Base-by-base conservation (phyloP, 92 coral and sea anemone species). In the Metridium senile region DNA sequence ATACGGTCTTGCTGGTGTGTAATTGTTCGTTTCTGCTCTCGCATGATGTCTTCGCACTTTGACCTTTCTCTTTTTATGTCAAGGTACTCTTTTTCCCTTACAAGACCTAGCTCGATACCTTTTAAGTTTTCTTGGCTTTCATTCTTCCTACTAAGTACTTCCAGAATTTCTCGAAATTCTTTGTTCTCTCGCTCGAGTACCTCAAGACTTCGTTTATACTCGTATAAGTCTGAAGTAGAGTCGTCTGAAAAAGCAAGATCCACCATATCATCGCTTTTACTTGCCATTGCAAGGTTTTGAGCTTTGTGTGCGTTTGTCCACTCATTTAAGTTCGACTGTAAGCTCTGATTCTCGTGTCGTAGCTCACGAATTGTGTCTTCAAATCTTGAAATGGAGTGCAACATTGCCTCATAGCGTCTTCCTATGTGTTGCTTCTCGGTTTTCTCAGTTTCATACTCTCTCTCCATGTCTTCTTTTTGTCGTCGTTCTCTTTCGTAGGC, bases 81-180 rank as follows among this genome's bases (percentile, higher is more conserved):
- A 34, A 88, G 87, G 64, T 58, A 84, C 19, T 93, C 88, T 51
- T 90, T 84, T 45, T 91, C 97, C 20, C 88, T 71, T 7, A 78
- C 89, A 9, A 85, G 75, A 0, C 93, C 91, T 13, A 90, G 69
- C 43, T 91, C 97, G 11, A 88, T 88, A 26, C 71, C 70, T 63
- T 79, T 84, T 30, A 85, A 63, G 46, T 78, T 77, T 25, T 78
- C 84, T 62, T 87, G 90, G 62, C 62, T 79, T 45, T 77, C 83
- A 59, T 79, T 91, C 47, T 76, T 82, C 39, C 82, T 84, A 72
- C 82, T 90, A 57, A 91, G 71, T 9, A 77, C 84, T 23, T 87
- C 97, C 6, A 91, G 93, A 33, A 91, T 91, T 39, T 82, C 71
- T 58, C 91, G 84, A 57, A 91, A 91, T 72, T 91, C 97, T 29